phyloP scores from a whole-genome alignment of 1,140 invertebrate genomes.

The Lycorma delicatula region DNA sequence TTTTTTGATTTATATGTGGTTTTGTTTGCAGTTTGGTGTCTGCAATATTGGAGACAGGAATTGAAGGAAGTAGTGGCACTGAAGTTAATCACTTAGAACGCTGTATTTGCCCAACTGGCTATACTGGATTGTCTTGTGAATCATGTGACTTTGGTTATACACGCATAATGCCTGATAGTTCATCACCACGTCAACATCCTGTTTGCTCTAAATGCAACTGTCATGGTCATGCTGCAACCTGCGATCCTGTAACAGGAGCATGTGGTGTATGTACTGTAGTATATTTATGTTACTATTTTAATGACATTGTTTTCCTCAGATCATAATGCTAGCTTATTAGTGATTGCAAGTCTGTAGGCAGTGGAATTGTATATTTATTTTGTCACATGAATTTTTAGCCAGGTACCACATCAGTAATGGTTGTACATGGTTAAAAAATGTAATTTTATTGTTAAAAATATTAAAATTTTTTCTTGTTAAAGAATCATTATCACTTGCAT shows the following conservation, averaged over 20 bases:
- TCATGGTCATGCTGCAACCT: slow-evolving; percentile 76
- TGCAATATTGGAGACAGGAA: slow-evolving; percentile 25
- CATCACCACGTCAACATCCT: slow-evolving; percentile 33
- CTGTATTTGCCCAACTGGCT: slow-evolving; percentile 51
- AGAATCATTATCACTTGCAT: too few species aligned
- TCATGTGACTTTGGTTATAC: slow-evolving; percentile 74
- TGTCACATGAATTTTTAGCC: too few species aligned
- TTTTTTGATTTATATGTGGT: not conserved
- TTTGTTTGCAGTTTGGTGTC: slow-evolving; percentile 18
- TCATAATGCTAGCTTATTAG: too few species aligned
- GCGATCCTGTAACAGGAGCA: slow-evolving; percentile 65
- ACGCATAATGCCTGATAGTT: slow-evolving; percentile 31
- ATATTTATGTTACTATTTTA: too few species aligned
- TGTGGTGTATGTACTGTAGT: slow-evolving; percentile 65
- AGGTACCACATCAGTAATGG: too few species aligned
- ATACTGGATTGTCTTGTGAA: slow-evolving; percentile 75
- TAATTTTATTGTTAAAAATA: too few species aligned
- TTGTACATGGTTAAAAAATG: too few species aligned
- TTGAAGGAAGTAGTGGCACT: slow-evolving; percentile 15
- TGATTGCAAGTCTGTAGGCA: too few species aligned
- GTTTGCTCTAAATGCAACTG: slow-evolving; percentile 83
- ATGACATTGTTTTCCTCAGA: too few species aligned
- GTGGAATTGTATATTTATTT: too few species aligned
- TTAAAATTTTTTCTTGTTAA: too few species aligned
- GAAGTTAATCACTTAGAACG: slow-evolving; percentile 38